Base-by-base conservation (phyloP, 2,113 vertebrate species). In the Carollia perspicillata region DNA sequence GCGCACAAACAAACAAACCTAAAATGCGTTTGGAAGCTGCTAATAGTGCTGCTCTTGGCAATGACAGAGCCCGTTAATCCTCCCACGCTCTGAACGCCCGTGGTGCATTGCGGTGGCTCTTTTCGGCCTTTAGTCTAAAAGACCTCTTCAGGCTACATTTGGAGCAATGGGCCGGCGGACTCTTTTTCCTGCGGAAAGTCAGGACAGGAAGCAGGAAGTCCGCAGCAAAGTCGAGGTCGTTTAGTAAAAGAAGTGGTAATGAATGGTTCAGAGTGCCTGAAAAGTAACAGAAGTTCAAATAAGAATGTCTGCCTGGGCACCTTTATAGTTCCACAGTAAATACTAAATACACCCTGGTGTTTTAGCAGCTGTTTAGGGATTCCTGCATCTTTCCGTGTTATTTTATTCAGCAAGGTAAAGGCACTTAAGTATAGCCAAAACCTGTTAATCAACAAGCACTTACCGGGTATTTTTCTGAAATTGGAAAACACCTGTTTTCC, bases 401-500 rank as follows among this genome's bases (percentile, higher is more conserved):
- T 28, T 72, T 90, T 93, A 93, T 84, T 35, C 3, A 22, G 44
- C 69, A 94, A 75, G 58, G 66, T 71, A 83, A 80, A 58, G 49
- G n/a, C 66, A 93, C 37, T 84, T 90, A 49, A 0, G 5, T 33
- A 60, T 55, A 85, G 90, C 66, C 47, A n/a, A 89, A 85, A 33
- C 37, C 49, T 69, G 18, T 86, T 92, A 51, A 18, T 87, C 75
- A 49, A 13, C 49, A 79, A 58, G 55, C 74, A 77, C 60, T 75
- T 44, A n/a, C 60, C 58, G 63, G 78, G 18, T 1, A 30, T 74
- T 87, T 68, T 87, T 92, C 44, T 87, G 80, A 84, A 95, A 88
- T 30, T 53, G 47, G 80, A 81, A 80, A 94, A 77, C 66, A 18
- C 83, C 78, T 79, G 93, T 90, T 97, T 96, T 95, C 84, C 87